Base-by-base conservation (phyloP, 2,888 invertebrate species). In the Stenodema calcarata region DNA sequence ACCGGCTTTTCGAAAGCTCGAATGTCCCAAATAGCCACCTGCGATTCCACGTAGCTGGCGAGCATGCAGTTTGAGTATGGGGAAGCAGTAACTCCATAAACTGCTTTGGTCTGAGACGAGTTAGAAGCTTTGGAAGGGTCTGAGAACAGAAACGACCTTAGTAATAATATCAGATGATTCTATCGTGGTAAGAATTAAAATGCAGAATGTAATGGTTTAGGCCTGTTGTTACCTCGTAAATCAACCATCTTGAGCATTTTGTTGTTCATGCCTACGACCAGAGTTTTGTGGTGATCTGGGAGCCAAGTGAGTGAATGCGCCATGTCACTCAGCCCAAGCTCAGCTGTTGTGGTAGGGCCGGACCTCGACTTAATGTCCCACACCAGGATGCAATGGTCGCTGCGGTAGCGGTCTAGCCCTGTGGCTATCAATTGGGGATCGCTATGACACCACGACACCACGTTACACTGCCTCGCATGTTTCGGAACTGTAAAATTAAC, bases 161-260 rank as follows among this genome's bases (percentile, higher is more conserved):
- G 4, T 54, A 4, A 54, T n/a, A n/a, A n/a, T n/a, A n/a, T n/a
- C n/a, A n/a, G n/a, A 14, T 47, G 47, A 11, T 47, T 11, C 47
- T 47, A 47, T 14, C 47, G 47, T 11, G 54, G 18, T 54, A n/a
- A 16, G 54, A 54, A 54, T 54, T 3, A 16, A 18, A 6, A 6
- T 16, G 18, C 54, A n/a, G 54, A 54, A 54, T 18, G 4, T 4
- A 54, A 54, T 6, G 54, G 54, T 18, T n/a, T 16, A 54, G 18
- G 47, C 47, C 47, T 11, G n/a, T 18, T 54, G 54, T 18, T 16
- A 97, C 98, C 97, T 93, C 98, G 93, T 4, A 98, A 93, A 92
- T 98, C 98, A 90, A 96, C 96, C 47, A 98, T 93, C 91, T 96
- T 96, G 70, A 99, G 94, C 90, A 95, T 94, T 90, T 98, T 98